Base-by-base conservation (phyloP, 2,888 invertebrate species). In the Scaptomyza caliginosa region DNA sequence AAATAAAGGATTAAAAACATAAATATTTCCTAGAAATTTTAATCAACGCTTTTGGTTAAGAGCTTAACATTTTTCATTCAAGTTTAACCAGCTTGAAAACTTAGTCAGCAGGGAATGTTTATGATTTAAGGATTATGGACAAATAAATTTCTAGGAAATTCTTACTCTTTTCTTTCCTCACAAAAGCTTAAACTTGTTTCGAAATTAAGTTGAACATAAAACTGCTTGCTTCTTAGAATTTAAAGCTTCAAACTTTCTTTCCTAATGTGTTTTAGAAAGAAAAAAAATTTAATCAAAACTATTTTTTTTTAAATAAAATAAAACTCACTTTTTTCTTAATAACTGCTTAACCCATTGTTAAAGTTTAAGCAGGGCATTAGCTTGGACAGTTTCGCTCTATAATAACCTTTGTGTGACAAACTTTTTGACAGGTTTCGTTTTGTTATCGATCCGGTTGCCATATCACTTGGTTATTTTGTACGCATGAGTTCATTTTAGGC, bases 391-490 rank as follows among this genome's bases (percentile, higher is more conserved):
- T 28, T n/a, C 28, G 4, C 28, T 4, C 28, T 4, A 30, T 2
- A 30, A 30, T 10, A 16, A 2, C n/a, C 19, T 3, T 11, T 3
- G 17, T 28, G 28, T 13, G 1, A 30, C 4, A 16, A 28, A 21
- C 24, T 26, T 46, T 51, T 51, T 48, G 49, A 30, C 36, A 39
- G 23, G 17, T 42, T 51, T 40, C 23, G 42, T 21, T 51, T 56
- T 30, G 45, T n/a, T 68, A 69, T 74, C 60, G 69, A 74, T 74
- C 52, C 42, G 38, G 46, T 54, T 49, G 38, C 17, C 32, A 40
- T 28, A 52, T 56, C 45, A 49, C 34, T 59, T 28, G 40, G 13
- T 16, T 57, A 17, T 38, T 46, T 51, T 26, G 16, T 55, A 48
- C 67, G 52, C 62, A 40, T 63, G 59, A 65, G 49, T 51, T 55